Conservation (phyloP, 2,888 invertebrate genomes). For the Sisyra nigra region DNA sequence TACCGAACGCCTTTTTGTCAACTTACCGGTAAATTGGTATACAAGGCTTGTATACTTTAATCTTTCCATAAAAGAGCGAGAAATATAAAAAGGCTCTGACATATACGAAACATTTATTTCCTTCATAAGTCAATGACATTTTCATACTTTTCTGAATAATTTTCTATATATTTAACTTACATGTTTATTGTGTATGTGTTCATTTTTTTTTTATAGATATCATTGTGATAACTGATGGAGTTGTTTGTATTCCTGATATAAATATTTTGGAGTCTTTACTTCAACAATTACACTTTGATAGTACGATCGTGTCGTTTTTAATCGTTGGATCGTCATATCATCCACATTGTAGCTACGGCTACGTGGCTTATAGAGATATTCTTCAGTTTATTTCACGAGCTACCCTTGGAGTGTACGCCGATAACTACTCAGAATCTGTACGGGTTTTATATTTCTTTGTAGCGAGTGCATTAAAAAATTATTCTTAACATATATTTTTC, state of each 20-base stretch:
- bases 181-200: no score
- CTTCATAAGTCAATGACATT: no score
- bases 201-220: constrained; percentile 40
- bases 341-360: constrained; percentile 47
- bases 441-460: constrained; percentile 15
- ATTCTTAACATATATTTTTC: not conserved
- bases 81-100: no score
- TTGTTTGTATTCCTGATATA: constrained; percentile 53
- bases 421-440: constrained; percentile 33
- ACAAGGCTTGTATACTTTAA: no score
- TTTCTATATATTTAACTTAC: no score
- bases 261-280: constrained; percentile 53
- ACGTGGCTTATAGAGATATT: constrained; percentile 55
- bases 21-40: no score
- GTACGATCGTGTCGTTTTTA: constrained; percentile 58
- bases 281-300: constrained; percentile 53
- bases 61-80: no score
- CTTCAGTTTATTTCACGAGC: constrained; percentile 59
- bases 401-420: constrained; percentile 54
- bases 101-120: no score
- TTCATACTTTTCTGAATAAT: no score
- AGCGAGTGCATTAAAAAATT: not conserved
- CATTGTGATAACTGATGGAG: constrained; percentile 58
- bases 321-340: constrained; percentile 50
- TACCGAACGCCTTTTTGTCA: no score